Conservation (phyloP, 2,888 invertebrate genomes). For the Torymus auratus region DNA sequence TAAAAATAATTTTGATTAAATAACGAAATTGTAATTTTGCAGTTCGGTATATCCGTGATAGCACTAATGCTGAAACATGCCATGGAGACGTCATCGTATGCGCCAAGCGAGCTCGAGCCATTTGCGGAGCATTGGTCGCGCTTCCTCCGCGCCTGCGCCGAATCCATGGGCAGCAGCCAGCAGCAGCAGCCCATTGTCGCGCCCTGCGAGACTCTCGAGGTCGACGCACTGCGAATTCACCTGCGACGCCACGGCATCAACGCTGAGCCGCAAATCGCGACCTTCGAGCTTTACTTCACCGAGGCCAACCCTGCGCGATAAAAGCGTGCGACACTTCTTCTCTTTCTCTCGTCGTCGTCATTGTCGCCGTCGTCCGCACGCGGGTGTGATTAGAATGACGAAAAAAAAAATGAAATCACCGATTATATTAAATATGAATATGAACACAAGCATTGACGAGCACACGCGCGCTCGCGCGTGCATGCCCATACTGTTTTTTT, state of each 20-base stretch:
- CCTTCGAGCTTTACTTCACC: constrained; percentile 71
- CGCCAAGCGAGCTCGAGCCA: constrained; percentile 8
- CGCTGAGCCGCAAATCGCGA: constrained; percentile 68
- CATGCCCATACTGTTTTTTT: constrained; percentile 1
- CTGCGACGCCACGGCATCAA: constrained; percentile 69
- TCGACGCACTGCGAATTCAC: constrained; percentile 69
- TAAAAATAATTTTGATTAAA: not conserved
- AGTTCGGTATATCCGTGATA: constrained; percentile 81
- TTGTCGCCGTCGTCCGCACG: too few relatives aligned
- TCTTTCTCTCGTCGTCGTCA: constrained; percentile 14
- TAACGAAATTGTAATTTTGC: constrained; percentile 61
- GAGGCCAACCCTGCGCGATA: constrained; percentile 73
- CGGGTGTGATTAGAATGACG: too few relatives aligned
- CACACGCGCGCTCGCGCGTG: not conserved
- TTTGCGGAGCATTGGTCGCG: constrained; percentile 66
- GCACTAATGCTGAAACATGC: constrained; percentile 78
- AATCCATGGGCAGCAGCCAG: constrained; percentile 63
- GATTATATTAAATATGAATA: too few relatives aligned
- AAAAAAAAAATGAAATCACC: too few relatives aligned
- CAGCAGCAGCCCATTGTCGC: constrained; percentile 64
- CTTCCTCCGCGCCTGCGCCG: constrained; percentile 68
- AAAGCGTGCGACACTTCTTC: not conserved
- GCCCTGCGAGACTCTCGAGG: constrained; percentile 70
- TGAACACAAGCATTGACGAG: constrained; percentile 23
- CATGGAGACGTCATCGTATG: constrained; percentile 75